Conservation (phyloP, 2,797 vertebrate genomes). For the Sebastes oblongus region DNA sequence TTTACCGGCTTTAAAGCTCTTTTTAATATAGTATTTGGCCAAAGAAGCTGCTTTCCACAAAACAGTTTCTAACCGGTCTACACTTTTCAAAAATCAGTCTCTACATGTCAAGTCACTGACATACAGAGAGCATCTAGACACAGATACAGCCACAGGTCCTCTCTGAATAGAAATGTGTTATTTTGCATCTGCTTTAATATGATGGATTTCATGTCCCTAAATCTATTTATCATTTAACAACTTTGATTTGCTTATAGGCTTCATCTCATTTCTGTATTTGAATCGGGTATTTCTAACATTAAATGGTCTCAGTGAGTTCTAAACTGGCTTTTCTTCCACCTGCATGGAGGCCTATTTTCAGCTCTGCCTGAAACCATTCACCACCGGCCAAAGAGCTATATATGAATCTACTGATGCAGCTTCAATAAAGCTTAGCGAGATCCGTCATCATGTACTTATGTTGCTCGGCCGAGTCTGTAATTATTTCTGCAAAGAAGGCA, state of each 20-base stretch:
- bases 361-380: neutral
- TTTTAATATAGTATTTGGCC: too few species aligned
- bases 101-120: too few species aligned
- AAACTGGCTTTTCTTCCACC: neutral
- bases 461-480: constrained; percentile 59
- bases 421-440: constrained; percentile 52
- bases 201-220: neutral
- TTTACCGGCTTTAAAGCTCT: too few species aligned
- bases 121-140: neutral
- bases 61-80: too few species aligned
- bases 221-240: neutral
- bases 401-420: constrained; percentile 60
- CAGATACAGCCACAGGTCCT: neutral
- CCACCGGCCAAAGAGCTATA: neutral
- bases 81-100: too few species aligned
- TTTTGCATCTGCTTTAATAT: neutral
- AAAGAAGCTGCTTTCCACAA: too few species aligned
- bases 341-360: neutral
- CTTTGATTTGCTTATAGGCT: neutral
- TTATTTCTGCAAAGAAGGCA: constrained; percentile 61
- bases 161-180: too few species aligned
- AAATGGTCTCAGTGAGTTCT: neutral
- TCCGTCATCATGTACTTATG: constrained; percentile 67
- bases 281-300: neutral
- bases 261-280: neutral